phyloP scores from a whole-genome alignment of 2,888 invertebrate genomes.

The Chymomyza procnemis region DNA sequence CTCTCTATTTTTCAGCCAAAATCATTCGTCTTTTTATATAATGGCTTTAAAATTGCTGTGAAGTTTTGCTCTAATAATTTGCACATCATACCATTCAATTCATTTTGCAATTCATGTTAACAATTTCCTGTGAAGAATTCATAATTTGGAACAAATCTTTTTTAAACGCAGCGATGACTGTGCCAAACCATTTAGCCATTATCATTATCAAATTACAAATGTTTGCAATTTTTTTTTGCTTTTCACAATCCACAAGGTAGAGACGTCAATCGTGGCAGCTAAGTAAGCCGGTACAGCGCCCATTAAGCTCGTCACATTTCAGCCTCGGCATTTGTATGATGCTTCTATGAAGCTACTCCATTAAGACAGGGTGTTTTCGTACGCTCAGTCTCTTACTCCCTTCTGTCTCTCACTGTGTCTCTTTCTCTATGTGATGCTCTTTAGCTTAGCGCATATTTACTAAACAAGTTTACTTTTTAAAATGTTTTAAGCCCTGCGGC shows the following conservation, averaged over 20 bases:
- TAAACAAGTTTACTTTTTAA: slow-evolving; percentile 77
- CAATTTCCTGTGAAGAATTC: no score
- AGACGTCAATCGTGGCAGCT: neutral
- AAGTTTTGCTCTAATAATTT: no score
- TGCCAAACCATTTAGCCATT: neutral
- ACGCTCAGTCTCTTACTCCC: slow-evolving; percentile 3
- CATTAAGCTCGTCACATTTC: neutral
- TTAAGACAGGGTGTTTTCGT: neutral
- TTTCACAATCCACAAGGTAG: neutral
- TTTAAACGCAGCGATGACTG: neutral
- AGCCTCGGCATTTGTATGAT: neutral
- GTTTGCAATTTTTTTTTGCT: neutral
- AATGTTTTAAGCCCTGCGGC: slow-evolving; percentile 66
- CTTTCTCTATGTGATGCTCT: neutral
- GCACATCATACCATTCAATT: no score
- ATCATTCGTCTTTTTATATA: no score
- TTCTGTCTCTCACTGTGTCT: neutral
- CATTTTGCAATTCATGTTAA: no score
- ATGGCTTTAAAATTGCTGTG: no score
- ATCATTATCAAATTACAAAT: neutral
- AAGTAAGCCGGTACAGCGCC: slow-evolving; percentile 10
- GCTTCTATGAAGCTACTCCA: neutral
- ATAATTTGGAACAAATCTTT: no score
- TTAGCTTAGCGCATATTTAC: slow-evolving; percentile 48
- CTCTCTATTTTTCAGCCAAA: no score